Base-by-base conservation (phyloP, 2,888 invertebrate genomes). In the Enoplolaimus lenunculus region DNA sequence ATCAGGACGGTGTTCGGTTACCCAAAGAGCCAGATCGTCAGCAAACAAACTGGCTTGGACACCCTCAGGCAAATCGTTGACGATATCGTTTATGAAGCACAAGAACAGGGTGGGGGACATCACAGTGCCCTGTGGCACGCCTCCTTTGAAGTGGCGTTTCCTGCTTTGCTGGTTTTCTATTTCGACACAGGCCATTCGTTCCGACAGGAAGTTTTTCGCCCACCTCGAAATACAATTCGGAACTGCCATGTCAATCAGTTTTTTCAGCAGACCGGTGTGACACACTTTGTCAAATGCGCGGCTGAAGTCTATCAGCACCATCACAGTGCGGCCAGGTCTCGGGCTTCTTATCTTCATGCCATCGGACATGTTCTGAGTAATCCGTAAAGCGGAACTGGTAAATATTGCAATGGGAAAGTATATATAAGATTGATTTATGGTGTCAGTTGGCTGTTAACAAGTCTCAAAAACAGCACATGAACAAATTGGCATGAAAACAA, bases 341-440 rank as follows among this genome's bases (percentile, higher is more conserved):
- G 84, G 89, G 1, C 92, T 92, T 0, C 83, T 94, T 1, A 85
- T 91, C 7, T 84, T 93, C 68, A 92, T 93, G 0, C 89, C 91
- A 74, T 93, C 93, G 75, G 94, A 94, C 81, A 91, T 94, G 74
- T 93, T 94, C 82, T 86, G 89, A 34, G 93, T 93, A 0, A 94
- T 94, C 86, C 94, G 94, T 84, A 94, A 93, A 84, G 93, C 93
- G 88, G n/a, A n/a, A n/a, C n/a, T n/a, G n/a, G n/a, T n/a, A n/a
- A n/a, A n/a, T n/a, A n/a, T n/a, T n/a, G n/a, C n/a, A n/a, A n/a
- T n/a, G n/a, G n/a, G n/a, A n/a, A n/a, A n/a, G n/a, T n/a, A n/a
- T n/a, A n/a, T n/a, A n/a, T n/a, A n/a, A n/a, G n/a, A n/a, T n/a
- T n/a, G n/a, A n/a, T n/a, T n/a, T n/a, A n/a, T n/a, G n/a, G n/a